These are phyloP conservation scores for Etheostoma perlongum DNA, from an alignment of 2,797 vertebrate species.

Conservation along the genomic window DNA sequence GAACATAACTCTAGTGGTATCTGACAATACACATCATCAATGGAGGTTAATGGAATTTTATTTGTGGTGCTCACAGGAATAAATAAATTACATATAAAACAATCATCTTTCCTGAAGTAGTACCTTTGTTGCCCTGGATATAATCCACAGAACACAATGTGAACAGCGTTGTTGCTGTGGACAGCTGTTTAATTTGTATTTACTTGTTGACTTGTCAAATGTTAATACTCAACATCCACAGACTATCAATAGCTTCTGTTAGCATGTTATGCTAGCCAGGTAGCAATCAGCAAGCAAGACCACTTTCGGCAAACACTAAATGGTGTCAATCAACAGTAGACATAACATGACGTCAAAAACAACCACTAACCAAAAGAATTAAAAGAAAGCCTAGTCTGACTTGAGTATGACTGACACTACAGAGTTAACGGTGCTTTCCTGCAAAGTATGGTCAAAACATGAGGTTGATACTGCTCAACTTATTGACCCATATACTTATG, in stretches of 20 bases:
- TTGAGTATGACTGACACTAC: constrained; percentile 5
- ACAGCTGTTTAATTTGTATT: constrained; percentile 20
- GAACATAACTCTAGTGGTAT: background rate
- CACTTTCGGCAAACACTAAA: background rate
- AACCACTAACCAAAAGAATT: background rate
- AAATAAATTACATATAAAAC: background rate
- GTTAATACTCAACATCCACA: constrained; percentile 1
- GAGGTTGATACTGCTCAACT: constrained; percentile 1
- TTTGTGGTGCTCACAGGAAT: background rate
- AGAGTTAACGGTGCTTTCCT: constrained; percentile 3
- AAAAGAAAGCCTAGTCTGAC: background rate
- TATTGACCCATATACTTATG: constrained; percentile 29
- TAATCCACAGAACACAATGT: constrained; percentile 22
- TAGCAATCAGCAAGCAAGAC: background rate
- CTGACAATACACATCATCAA: background rate
- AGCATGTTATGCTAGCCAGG: constrained; percentile 16
- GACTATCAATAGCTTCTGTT: background rate
- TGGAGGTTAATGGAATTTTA: background rate
- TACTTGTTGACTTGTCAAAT: constrained; percentile 16
- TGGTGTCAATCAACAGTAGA: background rate
- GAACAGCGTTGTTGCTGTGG: constrained; percentile 24
- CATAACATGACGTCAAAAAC: background rate
- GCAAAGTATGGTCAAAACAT: constrained; percentile 14
- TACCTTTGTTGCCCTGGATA: background rate
- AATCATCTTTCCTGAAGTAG: background rate